A percentile compares a stretch with the other conserved stretches of the same genome.
Evolutionary conservation across 2,888 invertebrate species (phyloP).

Genomic region (Opisthograptis luteolata): DNA sequence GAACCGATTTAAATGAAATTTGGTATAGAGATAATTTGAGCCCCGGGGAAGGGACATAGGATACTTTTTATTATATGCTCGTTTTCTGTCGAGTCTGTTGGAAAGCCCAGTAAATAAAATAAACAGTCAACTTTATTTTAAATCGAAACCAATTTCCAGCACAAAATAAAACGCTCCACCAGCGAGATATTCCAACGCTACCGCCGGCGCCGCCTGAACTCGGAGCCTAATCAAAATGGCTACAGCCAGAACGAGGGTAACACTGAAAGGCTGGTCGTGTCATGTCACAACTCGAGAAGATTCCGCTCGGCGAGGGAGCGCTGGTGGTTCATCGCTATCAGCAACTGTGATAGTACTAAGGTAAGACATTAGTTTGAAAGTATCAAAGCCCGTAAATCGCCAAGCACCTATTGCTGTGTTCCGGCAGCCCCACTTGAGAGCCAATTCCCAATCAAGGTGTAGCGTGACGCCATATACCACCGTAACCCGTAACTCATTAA

Average conservation of each 20-base stretch:
- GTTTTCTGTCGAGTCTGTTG: too few species aligned
- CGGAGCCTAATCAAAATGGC: constrained; percentile 46
- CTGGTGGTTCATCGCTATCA: constrained; percentile 97
- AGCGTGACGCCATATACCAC: too few species aligned
- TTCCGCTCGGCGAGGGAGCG: constrained; percentile 93
- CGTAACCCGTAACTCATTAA: too few species aligned
- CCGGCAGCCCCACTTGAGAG: too few species aligned
- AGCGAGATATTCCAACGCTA: constrained; percentile 63
- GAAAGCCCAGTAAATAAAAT: neutral
- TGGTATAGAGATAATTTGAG: too few species aligned
- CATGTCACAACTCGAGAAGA: constrained; percentile 87
- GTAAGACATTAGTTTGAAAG: too few species aligned
- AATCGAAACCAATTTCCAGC: constrained; percentile 48
- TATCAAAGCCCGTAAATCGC: too few species aligned
- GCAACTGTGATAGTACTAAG: constrained; percentile 89
- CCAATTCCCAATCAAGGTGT: too few species aligned
- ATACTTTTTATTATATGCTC: too few species aligned
- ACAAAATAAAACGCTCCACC: constrained; percentile 73
- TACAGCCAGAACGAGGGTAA: constrained; percentile 36
- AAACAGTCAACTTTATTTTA: neutral
- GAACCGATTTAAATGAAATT: too few species aligned
- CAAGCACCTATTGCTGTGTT: too few species aligned
- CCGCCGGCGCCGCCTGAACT: constrained; percentile 60
- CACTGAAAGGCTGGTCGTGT: constrained; percentile 69
- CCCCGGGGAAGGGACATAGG: too few species aligned